Percentiles rank a stretch among this genome's conserved stretches.
Conservation (phyloP, 2,888 invertebrate species). For the Platynereis dumerilii region DNA sequence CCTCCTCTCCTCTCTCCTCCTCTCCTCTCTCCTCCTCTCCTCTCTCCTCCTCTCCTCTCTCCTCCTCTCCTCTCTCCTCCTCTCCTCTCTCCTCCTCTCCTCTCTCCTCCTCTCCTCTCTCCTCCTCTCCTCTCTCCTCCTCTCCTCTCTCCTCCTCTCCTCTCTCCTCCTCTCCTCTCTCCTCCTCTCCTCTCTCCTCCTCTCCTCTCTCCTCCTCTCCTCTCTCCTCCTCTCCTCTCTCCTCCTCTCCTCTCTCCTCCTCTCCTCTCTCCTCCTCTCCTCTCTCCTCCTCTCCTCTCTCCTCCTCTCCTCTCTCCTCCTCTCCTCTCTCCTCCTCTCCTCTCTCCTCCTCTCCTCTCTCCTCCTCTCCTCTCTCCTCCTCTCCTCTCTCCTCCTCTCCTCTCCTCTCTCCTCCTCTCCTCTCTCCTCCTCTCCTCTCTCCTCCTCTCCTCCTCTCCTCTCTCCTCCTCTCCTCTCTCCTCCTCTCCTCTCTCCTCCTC, state of each 20-base stretch:
- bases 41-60: constrained; percentile 23
- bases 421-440: constrained; percentile 11
- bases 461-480: constrained; percentile 13
- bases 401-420: constrained; percentile 15
- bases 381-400: constrained; percentile 15
- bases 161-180: constrained; percentile 17
- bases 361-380: constrained; percentile 17
- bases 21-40: constrained; percentile 10
- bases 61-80: constrained; percentile 22
- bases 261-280: constrained; percentile 21
- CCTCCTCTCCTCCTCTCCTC: constrained; percentile 11
- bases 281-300: constrained; percentile 24
- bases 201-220: constrained; percentile 21
- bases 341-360: constrained; percentile 16
- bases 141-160: constrained; percentile 21
- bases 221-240: constrained; percentile 20
- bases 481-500: constrained; percentile 15
- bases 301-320: constrained; percentile 17
- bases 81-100: constrained; percentile 24
- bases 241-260: constrained; percentile 22
- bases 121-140: constrained; percentile 20
- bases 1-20: constrained; percentile 7
- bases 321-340: constrained; percentile 15
- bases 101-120: constrained; percentile 11
- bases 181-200: constrained; percentile 17